Percentiles rank a stretch among this genome's conserved stretches.
phyloP scores from a whole-genome alignment of 2,888 invertebrate species.

The Diachrysia chrysitis region DNA sequence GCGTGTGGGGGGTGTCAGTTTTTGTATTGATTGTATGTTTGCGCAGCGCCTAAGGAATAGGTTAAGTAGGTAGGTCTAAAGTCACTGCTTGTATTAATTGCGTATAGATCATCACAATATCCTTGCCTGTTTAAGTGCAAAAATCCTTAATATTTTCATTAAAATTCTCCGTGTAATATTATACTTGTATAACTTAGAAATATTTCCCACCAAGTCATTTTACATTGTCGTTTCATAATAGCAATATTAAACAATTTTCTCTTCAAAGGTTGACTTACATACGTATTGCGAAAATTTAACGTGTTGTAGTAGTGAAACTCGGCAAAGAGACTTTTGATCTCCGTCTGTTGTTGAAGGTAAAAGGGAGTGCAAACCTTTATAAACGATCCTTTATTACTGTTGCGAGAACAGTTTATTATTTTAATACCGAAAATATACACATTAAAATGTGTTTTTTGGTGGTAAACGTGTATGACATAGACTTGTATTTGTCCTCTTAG shows the following conservation, averaged over 20 bases:
- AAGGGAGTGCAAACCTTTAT: neutral
- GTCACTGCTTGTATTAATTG: no score
- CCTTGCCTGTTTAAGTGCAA: no score
- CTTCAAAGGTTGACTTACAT: constrained; percentile 4
- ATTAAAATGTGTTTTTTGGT: neutral
- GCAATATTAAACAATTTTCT: constrained; percentile 4
- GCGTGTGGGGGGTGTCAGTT: no score
- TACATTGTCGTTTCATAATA: neutral
- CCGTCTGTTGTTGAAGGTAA: constrained; percentile 4
- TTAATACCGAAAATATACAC: neutral
- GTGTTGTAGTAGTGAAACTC: neutral
- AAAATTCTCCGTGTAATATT: no score
- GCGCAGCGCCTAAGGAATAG: no score
- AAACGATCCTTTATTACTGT: neutral
- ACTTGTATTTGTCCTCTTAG: no score
- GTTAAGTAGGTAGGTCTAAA: no score
- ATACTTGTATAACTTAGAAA: neutral
- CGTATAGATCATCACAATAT: no score
- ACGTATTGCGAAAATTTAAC: neutral
- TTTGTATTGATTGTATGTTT: no score
- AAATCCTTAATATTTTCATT: no score
- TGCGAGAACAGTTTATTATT: neutral
- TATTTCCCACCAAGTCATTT: neutral
- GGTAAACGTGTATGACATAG: neutral
- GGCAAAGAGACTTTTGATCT: neutral